phyloP scores from a whole-genome alignment of 2,888 invertebrate species.

The Acleris emargana region DNA sequence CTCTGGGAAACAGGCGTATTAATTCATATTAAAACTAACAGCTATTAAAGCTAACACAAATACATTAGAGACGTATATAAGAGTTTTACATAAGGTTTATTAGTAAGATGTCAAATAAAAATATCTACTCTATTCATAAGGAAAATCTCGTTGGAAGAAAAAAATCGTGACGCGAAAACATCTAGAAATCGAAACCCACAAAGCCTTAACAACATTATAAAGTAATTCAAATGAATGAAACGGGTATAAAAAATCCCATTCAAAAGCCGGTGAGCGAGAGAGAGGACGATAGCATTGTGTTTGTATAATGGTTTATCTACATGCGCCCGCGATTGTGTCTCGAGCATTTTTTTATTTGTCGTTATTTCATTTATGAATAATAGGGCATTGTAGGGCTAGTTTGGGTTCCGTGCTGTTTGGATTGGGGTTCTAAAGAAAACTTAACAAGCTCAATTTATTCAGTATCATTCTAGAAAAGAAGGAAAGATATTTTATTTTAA shows the following conservation, averaged over 20 bases:
- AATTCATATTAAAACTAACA: too few species aligned
- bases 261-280: slow-evolving; percentile 49
- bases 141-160: slow-evolving; percentile 9
- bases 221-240: slow-evolving; percentile 63
- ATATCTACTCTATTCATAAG: not conserved
- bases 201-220: slow-evolving; percentile 56
- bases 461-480: too few species aligned
- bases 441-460: not conserved
- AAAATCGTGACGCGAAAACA: slow-evolving; percentile 32
- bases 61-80: too few species aligned
- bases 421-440: slow-evolving; percentile 9
- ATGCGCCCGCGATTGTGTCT: slow-evolving; percentile 74
- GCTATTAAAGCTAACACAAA: too few species aligned
- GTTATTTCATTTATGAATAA: slow-evolving; percentile 77
- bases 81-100: too few species aligned
- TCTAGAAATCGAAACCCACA: slow-evolving; percentile 43
- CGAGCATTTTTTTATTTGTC: slow-evolving; percentile 61
- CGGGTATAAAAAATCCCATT: slow-evolving; percentile 53
- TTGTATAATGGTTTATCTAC: slow-evolving; percentile 77
- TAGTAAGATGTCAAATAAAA: too few species aligned
- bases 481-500: too few species aligned
- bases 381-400: slow-evolving; percentile 33
- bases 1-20: too few species aligned
- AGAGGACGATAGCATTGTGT: slow-evolving; percentile 70
- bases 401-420: slow-evolving; percentile 24